These are phyloP conservation scores for Heptranchias perlo DNA, from an alignment of 2,113 vertebrate genomes.

Conservation along the genomic window DNA sequence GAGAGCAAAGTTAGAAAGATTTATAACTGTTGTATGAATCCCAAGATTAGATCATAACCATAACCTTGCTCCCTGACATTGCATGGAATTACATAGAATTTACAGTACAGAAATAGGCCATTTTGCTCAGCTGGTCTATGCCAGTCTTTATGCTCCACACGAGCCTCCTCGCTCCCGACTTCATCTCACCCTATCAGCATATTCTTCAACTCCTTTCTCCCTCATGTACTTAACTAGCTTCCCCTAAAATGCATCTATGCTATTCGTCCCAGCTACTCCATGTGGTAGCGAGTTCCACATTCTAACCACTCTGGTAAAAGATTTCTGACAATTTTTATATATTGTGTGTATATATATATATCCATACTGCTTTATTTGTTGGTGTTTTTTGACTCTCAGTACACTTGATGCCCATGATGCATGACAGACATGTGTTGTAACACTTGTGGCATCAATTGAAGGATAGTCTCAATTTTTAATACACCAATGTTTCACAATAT, in stretches of 20 bases:
- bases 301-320: too few species aligned
- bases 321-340: background rate
- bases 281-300: too few species aligned
- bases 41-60: background rate
- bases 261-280: too few species aligned
- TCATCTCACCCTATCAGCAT: too few species aligned
- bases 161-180: too few species aligned
- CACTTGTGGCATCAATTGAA: background rate
- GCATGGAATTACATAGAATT: too few species aligned
- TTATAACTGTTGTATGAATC: background rate
- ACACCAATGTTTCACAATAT: background rate
- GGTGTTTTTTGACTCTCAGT: background rate
- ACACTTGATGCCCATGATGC: background rate
- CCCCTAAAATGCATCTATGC: too few species aligned
- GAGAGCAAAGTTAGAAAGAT: background rate
- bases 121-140: too few species aligned
- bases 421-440: background rate
- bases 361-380: background rate
- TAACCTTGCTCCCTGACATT: background rate
- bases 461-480: background rate
- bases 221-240: too few species aligned
- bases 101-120: too few species aligned
- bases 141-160: too few species aligned
- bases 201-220: too few species aligned
- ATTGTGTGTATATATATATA: background rate